Conservation (phyloP, 2,113 vertebrate genomes). For the Nibea coibor region DNA sequence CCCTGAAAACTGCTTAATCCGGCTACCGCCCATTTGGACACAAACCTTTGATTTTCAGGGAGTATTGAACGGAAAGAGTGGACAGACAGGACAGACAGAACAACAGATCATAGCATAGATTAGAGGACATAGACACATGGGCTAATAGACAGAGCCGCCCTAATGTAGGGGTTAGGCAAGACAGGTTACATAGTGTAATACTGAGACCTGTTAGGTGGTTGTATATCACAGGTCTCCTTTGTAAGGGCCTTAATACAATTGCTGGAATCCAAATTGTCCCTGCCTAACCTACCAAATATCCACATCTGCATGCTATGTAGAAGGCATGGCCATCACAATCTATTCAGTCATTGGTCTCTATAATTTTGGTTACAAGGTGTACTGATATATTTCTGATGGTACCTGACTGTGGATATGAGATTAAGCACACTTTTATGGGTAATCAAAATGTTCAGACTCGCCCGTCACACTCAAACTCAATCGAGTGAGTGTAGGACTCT, state of each 20-base stretch:
- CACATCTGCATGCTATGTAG: slow-evolving; percentile 32
- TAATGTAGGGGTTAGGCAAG: slow-evolving; percentile 31
- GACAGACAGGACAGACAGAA: slow-evolving; percentile 43
- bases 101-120: slow-evolving; percentile 45
- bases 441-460: slow-evolving; percentile 4
- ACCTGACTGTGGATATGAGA: neutral
- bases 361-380: slow-evolving; percentile 45
- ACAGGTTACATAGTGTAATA: slow-evolving; percentile 37
- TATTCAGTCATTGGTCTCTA: slow-evolving; percentile 6
- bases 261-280: slow-evolving; percentile 6
- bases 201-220: neutral
- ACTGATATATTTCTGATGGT: slow-evolving; percentile 10
- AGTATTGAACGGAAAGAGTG: slow-evolving; percentile 17
- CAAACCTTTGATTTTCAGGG: slow-evolving; percentile 10
- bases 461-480: slow-evolving; percentile 13
- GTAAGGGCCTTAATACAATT: slow-evolving; percentile 11
- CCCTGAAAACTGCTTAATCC: slow-evolving; percentile 23
- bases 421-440: slow-evolving; percentile 6
- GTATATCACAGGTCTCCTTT: slow-evolving; percentile 9
- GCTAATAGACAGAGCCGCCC: slow-evolving; percentile 17
- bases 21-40: slow-evolving; percentile 9
- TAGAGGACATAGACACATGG: slow-evolving; percentile 42
- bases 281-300: slow-evolving; percentile 16
- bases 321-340: slow-evolving; percentile 22
- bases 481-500: slow-evolving; percentile 12